Evolutionary conservation across 1,140 invertebrate genomes (phyloP).

Genomic region (Polypedilum pembai): DNA sequence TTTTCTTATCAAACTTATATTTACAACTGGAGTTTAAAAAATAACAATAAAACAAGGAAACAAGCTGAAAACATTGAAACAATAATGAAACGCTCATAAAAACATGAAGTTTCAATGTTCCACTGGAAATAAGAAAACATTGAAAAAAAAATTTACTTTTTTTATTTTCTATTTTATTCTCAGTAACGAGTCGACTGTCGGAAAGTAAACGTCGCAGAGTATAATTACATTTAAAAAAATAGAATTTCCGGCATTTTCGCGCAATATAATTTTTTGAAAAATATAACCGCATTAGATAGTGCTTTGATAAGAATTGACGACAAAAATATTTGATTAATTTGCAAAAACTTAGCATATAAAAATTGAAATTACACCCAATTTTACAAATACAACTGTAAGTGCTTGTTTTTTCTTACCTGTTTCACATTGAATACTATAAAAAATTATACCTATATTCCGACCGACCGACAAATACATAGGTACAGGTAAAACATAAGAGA

Average conservation of each 20-base stretch:
- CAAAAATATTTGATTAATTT: not conserved
- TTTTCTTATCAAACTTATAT: no score
- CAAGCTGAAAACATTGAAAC: no score
- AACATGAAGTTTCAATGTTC: no score
- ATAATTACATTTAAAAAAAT: not conserved
- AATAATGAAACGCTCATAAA: no score
- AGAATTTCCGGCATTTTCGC: not conserved
- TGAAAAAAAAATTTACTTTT: no score
- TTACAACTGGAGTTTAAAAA: no score
- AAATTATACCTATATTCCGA: not conserved
- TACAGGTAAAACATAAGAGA: not conserved
- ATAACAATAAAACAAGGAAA: no score
- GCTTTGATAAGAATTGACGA: not conserved
- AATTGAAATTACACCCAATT: constrained; percentile 12
- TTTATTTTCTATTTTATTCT: no score
- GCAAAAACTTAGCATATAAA: not conserved
- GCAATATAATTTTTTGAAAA: not conserved
- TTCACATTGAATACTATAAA: not conserved
- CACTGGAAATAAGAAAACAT: no score
- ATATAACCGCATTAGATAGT: not conserved
- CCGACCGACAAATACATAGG: not conserved
- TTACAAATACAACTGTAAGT: constrained; percentile 1
- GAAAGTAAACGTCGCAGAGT: not conserved
- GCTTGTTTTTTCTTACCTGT: constrained; percentile 11
- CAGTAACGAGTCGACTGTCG: no score